Conservation (phyloP, 2,888 invertebrate genomes). For the Hypomecis atomaria region DNA sequence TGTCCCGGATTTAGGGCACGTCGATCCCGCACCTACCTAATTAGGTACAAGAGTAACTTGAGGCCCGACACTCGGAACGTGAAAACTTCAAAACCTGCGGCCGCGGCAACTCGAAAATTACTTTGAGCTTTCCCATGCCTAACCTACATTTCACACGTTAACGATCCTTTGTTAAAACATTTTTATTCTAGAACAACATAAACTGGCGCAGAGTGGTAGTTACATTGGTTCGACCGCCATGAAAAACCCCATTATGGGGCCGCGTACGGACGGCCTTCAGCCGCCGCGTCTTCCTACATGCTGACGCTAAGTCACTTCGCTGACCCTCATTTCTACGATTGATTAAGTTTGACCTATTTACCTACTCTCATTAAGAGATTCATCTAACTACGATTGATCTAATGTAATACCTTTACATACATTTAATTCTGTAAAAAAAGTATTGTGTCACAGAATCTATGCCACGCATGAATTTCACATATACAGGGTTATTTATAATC, state of each 20-base stretch:
- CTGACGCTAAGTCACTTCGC: slow-evolving; percentile 34
- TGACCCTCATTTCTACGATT: slow-evolving; percentile 25
- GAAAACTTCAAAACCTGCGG: slow-evolving; percentile 16
- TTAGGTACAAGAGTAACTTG: slow-evolving; percentile 32
- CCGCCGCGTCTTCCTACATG: slow-evolving; percentile 45
- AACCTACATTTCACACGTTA: slow-evolving; percentile 30
- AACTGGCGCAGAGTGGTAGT: slow-evolving; percentile 29
- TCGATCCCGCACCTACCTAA: slow-evolving; percentile 36
- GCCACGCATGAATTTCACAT: no score
- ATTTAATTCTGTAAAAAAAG: no score
- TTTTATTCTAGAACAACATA: slow-evolving; percentile 50
- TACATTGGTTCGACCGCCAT: slow-evolving; percentile 52
- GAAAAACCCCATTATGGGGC: slow-evolving; percentile 59
- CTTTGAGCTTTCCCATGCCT: slow-evolving; percentile 18
- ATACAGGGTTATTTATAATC: no score
- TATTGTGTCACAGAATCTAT: no score
- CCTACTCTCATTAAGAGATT: background rate
- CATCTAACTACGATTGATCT: background rate
- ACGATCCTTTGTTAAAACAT: slow-evolving; percentile 49
- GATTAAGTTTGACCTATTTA: slow-evolving; percentile 34
- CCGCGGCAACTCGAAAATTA: slow-evolving; percentile 17
- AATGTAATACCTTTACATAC: no score
- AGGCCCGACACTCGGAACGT: slow-evolving; percentile 11
- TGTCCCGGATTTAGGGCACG: slow-evolving; percentile 40
- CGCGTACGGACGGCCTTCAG: slow-evolving; percentile 61